Percentiles rank a stretch among this genome's conserved stretches.
Conservation (phyloP, 64 coral and sea anemone species). For the Exaiptasia diaphana region DNA sequence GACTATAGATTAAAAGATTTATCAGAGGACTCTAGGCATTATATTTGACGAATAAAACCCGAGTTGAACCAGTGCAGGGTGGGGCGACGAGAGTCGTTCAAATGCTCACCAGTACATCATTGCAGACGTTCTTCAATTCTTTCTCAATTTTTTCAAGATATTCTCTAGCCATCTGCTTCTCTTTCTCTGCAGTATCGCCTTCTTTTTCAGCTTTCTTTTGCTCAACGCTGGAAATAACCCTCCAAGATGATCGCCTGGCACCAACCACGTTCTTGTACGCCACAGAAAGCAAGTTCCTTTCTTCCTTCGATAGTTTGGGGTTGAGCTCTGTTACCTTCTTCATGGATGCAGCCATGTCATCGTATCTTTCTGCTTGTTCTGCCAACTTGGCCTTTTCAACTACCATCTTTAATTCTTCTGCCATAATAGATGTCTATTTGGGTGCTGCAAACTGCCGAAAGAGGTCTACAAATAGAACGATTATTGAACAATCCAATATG, state of each 20-base stretch:
- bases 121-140: constrained; percentile 75
- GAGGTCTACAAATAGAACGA: constrained; percentile 26
- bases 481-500: constrained; percentile 26
- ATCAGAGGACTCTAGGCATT: too few species aligned
- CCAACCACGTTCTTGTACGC: constrained; percentile 99
- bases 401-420: constrained; percentile 10
- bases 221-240: constrained; percentile 86
- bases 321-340: constrained; percentile 73
- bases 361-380: constrained; percentile 96
- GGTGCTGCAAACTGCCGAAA: constrained; percentile 2
- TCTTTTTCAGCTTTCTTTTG: too few species aligned
- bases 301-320: constrained; percentile 53
- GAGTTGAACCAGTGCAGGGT: background rate
- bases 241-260: constrained; percentile 94
- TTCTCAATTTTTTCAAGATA: constrained; percentile 84
- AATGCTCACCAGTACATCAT: constrained; percentile 81
- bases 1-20: too few species aligned
- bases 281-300: constrained; percentile 96
- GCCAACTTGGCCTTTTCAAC: constrained; percentile 79
- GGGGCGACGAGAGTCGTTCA: too few species aligned
- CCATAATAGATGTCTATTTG: constrained; percentile 30
- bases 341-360: constrained; percentile 94
- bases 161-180: background rate
- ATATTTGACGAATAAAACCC: too few species aligned
- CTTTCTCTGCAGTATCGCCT: constrained; percentile 39